Conservation (phyloP, 64 coral and sea anemone species). For the Pocillopora verrucosa region DNA sequence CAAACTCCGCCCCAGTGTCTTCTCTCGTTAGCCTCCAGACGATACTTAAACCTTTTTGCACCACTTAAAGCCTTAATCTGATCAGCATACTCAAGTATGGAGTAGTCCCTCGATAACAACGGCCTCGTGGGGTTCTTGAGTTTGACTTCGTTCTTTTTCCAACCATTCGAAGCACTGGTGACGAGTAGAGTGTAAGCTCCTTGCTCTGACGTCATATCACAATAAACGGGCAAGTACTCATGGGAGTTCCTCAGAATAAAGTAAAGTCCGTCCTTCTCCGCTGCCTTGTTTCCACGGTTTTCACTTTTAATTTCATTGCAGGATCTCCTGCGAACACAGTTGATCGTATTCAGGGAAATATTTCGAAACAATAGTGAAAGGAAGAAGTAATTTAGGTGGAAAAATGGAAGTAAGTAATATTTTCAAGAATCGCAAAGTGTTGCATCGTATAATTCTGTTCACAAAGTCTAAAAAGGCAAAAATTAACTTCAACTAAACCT, state of each 20-base stretch:
- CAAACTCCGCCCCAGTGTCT: slow-evolving; percentile 68
- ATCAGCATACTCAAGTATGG: slow-evolving; percentile 51
- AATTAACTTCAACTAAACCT: too few relatives aligned
- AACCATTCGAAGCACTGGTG: slow-evolving; percentile 3
- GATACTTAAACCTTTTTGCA: slow-evolving; percentile 49
- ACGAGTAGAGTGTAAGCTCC: slow-evolving; percentile 60
- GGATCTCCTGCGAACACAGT: slow-evolving; percentile 38
- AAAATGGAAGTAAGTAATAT: too few relatives aligned
- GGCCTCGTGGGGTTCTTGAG: slow-evolving; percentile 35
- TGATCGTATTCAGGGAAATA: neutral
- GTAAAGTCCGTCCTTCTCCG: slow-evolving; percentile 25
- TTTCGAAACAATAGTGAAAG: too few relatives aligned
- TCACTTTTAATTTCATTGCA: slow-evolving; percentile 45
- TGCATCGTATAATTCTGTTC: too few relatives aligned
- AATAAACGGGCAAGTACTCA: slow-evolving; percentile 55
- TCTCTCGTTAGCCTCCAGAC: slow-evolving; percentile 48
- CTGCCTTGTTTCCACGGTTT: neutral
- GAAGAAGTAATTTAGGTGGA: too few relatives aligned
- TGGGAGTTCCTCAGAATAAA: slow-evolving; percentile 25
- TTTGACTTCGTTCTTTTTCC: slow-evolving; percentile 35
- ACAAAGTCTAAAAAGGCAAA: too few relatives aligned
- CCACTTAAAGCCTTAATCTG: slow-evolving; percentile 50
- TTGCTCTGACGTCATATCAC: slow-evolving; percentile 45
- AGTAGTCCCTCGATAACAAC: slow-evolving; percentile 45
- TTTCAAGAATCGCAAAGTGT: too few relatives aligned